phyloP scores from a whole-genome alignment of 2,888 invertebrate genomes.

The Melipona beecheii region DNA sequence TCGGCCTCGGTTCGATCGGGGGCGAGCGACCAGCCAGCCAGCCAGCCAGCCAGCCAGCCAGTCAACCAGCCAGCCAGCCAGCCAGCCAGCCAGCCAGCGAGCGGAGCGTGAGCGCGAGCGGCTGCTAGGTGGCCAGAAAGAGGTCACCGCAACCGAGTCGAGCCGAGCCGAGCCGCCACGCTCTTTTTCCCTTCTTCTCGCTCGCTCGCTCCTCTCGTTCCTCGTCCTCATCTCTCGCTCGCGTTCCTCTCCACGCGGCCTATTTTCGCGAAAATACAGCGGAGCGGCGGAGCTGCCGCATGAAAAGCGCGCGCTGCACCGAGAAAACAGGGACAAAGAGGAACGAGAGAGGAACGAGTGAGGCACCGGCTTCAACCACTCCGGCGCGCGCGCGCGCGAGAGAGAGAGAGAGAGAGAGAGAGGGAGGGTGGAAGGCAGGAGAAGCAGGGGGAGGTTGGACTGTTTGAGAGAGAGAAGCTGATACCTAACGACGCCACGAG shows the following conservation, averaged over 20 bases:
- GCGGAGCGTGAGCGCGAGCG: neutral
- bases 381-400: too few species aligned
- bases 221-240: slow-evolving; percentile 16
- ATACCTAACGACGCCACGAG: slow-evolving; percentile 58
- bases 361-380: too few species aligned
- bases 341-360: slow-evolving; percentile 16
- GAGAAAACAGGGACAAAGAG: slow-evolving; percentile 54
- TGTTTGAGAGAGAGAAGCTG: slow-evolving; percentile 40
- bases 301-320: slow-evolving; percentile 58
- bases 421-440: neutral
- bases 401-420: too few species aligned
- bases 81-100: neutral
- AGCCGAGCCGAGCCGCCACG: slow-evolving; percentile 26
- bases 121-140: slow-evolving; percentile 42
- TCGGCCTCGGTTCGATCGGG: slow-evolving; percentile 50
- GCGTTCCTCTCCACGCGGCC: slow-evolving; percentile 67
- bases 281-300: slow-evolving; percentile 40
- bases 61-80: too few species aligned
- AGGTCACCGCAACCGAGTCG: slow-evolving; percentile 48
- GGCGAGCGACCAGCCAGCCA: neutral
- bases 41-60: neutral
- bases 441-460: slow-evolving; percentile 26
- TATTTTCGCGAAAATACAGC: slow-evolving; percentile 73
- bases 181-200: slow-evolving; percentile 46
- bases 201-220: slow-evolving; percentile 22